phyloP scores from a whole-genome alignment of 2,113 vertebrate genomes.

The Brachirus orientalis region DNA sequence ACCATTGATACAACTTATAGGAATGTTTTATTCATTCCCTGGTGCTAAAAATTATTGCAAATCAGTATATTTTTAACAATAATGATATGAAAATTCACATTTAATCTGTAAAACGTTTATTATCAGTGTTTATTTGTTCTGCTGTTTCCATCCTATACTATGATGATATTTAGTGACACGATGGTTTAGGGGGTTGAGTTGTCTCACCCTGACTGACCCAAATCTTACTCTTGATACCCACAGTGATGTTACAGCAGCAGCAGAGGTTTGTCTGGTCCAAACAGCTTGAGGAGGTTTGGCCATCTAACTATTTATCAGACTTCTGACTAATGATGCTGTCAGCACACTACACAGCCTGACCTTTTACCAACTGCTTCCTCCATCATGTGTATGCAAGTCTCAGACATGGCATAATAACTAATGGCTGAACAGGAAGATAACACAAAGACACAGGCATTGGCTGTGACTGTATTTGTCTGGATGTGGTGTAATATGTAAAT shows the following conservation, averaged over 20 bases:
- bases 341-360: slow-evolving; percentile 72
- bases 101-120: not conserved
- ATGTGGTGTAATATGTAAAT: slow-evolving; percentile 34
- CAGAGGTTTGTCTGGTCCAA: slow-evolving; percentile 63
- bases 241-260: slow-evolving; percentile 39
- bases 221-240: slow-evolving; percentile 31
- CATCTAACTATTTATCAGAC: slow-evolving; percentile 65
- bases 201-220: slow-evolving; percentile 40
- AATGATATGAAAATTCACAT: not conserved
- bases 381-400: slow-evolving; percentile 46
- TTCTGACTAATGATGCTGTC: slow-evolving; percentile 78
- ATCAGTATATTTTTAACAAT: not conserved
- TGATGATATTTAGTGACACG: not conserved
- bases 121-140: not conserved
- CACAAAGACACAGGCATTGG: slow-evolving; percentile 25
- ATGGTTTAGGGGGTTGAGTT: slow-evolving; percentile 22
- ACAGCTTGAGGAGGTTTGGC: slow-evolving; percentile 63
- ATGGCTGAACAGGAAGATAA: slow-evolving; percentile 47
- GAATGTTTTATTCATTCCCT: too few relatives aligned
- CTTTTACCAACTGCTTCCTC: slow-evolving; percentile 73
- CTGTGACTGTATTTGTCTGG: slow-evolving; percentile 44
- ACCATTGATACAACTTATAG: too few relatives aligned
- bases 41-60: not conserved
- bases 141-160: not conserved
- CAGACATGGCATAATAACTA: slow-evolving; percentile 66